Evolutionary conservation across 2,113 vertebrate species (phyloP).

Genomic region (Barnardius zonarius): DNA sequence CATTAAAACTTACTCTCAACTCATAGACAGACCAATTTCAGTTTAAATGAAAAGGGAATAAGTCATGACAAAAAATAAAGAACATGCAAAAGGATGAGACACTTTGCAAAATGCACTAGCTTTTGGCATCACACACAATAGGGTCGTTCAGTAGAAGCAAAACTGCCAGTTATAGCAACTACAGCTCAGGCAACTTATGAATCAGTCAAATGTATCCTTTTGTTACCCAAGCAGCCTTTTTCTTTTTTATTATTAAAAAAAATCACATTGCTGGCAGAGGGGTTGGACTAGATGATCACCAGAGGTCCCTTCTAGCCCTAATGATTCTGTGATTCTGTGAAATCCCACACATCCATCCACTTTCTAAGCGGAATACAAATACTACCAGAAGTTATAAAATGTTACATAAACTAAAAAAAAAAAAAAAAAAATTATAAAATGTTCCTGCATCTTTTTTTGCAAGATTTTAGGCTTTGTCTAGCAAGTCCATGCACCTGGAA

Average conservation of each 20-base stretch:
- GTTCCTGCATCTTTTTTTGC: background rate
- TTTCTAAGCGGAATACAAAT: background rate
- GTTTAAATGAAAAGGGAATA: slow-evolving; percentile 9
- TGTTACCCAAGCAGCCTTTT: background rate
- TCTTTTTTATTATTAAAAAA: background rate
- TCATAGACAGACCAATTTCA: slow-evolving; percentile 20
- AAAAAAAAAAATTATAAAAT: background rate
- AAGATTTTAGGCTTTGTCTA: background rate
- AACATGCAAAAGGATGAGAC: background rate
- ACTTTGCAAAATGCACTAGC: background rate
- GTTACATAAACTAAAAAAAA: background rate
- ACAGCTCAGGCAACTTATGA: background rate
- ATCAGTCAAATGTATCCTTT: background rate
- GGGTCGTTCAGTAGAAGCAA: background rate
- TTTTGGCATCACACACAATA: background rate
- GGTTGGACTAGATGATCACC: background rate
- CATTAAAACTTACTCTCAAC: slow-evolving; percentile 7
- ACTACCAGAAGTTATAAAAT: background rate
- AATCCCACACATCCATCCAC: background rate
- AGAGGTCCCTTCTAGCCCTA: background rate
- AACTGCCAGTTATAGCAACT: background rate
- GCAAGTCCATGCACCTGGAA: background rate
- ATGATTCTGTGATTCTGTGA: background rate
- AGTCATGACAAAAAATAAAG: background rate
- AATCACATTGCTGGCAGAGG: background rate